A percentile compares a stretch with the other conserved stretches of the same genome.
phyloP scores from a whole-genome alignment of 2,888 invertebrate species.

The Micoletzkya japonica region DNA sequence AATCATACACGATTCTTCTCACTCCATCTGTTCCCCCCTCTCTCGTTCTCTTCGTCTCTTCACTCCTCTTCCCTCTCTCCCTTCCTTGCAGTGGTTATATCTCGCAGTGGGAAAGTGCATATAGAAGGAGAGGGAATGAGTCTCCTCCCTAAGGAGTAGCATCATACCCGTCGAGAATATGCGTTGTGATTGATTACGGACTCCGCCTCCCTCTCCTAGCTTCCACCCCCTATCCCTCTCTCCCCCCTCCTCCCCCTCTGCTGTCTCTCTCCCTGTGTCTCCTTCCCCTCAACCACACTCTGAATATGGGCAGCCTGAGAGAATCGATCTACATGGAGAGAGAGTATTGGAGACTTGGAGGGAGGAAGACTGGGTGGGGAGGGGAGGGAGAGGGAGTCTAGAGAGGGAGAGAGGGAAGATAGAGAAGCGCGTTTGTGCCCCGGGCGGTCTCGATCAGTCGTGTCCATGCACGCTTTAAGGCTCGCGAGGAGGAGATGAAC shows the following conservation, averaged over 20 bases:
- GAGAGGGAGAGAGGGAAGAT: neutral
- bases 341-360: neutral
- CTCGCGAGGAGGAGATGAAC: neutral
- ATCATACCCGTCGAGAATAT: slow-evolving; percentile 19
- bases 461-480: neutral
- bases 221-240: slow-evolving; percentile 4
- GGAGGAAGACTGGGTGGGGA: neutral
- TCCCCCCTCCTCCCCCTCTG: slow-evolving; percentile 1
- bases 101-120: neutral
- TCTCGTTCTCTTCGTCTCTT: neutral
- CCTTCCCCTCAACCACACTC: too few relatives aligned
- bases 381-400: slow-evolving; percentile 4
- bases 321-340: slow-evolving; percentile 12
- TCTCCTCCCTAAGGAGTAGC: neutral
- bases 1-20: slow-evolving; percentile 3
- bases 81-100: neutral
- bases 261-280: neutral
- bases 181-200: neutral
- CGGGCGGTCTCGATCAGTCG: too few relatives aligned
- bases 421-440: neutral
- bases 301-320: neutral
- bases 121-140: neutral
- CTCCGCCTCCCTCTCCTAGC: neutral
- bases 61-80: neutral
- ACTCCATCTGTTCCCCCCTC: slow-evolving; percentile 25